These are phyloP conservation scores for Heliconius ismenius DNA, from an alignment of 2,888 invertebrate genomes.

Conservation along the genomic window DNA sequence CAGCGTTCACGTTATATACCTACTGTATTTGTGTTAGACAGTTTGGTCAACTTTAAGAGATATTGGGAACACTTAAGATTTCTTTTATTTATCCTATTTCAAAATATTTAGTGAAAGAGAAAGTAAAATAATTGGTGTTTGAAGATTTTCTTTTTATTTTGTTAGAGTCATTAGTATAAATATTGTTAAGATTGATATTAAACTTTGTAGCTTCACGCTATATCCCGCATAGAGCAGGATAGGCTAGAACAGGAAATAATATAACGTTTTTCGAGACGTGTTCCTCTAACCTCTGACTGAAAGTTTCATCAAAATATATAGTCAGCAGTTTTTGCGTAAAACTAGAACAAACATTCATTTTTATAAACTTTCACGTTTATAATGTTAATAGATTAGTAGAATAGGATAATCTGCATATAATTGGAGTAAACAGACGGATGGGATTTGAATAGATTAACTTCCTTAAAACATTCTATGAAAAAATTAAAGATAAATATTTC, in stretches of 20 bases:
- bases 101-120: not conserved
- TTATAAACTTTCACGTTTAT: no score
- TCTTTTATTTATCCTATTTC: constrained; percentile 5
- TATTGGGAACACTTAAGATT: constrained; percentile 18
- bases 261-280: no score
- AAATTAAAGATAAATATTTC: not conserved
- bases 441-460: not conserved
- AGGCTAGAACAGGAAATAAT: no score
- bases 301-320: no score
- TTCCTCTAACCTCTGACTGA: no score
- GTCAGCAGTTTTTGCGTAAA: no score
- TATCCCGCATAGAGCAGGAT: no score
- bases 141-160: not conserved
- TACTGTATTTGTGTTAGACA: constrained; percentile 34
- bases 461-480: not conserved
- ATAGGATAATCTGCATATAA: not conserved
- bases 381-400: no score
- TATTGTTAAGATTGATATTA: not conserved
- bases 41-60: constrained; percentile 34
- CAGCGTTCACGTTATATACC: not conserved
- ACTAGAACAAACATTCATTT: no score
- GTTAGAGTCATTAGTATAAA: not conserved
- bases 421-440: not conserved
- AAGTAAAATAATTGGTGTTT: not conserved
- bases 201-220: not conserved